Evolutionary conservation across 2,797 vertebrate species (phyloP).

Genomic region (Peromyscus melanophrys): DNA sequence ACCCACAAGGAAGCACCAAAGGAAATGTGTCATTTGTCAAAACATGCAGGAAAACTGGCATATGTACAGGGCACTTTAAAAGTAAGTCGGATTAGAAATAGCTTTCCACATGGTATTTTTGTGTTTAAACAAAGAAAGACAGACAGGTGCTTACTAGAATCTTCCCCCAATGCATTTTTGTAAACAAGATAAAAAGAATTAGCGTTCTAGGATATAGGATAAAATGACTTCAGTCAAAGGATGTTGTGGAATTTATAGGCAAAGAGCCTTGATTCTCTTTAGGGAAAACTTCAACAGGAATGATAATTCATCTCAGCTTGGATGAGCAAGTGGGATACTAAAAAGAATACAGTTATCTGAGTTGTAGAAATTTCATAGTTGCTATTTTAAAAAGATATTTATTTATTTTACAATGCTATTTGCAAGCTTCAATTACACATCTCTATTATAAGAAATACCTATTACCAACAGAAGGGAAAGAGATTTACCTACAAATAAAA

Average conservation of each 20-base stretch:
- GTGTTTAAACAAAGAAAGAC: conserved; percentile 86
- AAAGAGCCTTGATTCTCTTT: conserved; percentile 73
- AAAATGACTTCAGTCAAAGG: conserved; percentile 64
- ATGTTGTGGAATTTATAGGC: conserved; percentile 71
- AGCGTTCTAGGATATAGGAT: conserved; percentile 52
- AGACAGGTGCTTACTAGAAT: conserved; percentile 63
- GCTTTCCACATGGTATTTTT: conserved; percentile 84
- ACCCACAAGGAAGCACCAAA: conserved; percentile 92
- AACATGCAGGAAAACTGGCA: conserved; percentile 89
- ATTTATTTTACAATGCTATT: conserved; percentile 69
- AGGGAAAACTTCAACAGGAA: conserved; percentile 70
- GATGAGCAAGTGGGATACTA: conserved; percentile 56
- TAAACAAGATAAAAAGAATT: conserved; percentile 40
- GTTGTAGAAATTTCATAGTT: conserved; percentile 68
- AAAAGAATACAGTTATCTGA: conserved; percentile 64
- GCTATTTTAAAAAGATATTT: conserved; percentile 76
- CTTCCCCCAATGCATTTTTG: conserved; percentile 40
- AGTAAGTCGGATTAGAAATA: conserved; percentile 88
- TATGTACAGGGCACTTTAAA: conserved; percentile 90
- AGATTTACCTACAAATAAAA: conserved; percentile 59
- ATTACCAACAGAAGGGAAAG: conserved; percentile 51
- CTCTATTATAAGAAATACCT: conserved; percentile 33
- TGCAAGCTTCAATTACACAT: conserved; percentile 67
- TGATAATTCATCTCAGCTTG: conserved; percentile 58
- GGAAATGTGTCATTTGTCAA: conserved; percentile 92